Base-by-base conservation (phyloP, 2,113 vertebrate species). In the Prochilodus magdalenae region DNA sequence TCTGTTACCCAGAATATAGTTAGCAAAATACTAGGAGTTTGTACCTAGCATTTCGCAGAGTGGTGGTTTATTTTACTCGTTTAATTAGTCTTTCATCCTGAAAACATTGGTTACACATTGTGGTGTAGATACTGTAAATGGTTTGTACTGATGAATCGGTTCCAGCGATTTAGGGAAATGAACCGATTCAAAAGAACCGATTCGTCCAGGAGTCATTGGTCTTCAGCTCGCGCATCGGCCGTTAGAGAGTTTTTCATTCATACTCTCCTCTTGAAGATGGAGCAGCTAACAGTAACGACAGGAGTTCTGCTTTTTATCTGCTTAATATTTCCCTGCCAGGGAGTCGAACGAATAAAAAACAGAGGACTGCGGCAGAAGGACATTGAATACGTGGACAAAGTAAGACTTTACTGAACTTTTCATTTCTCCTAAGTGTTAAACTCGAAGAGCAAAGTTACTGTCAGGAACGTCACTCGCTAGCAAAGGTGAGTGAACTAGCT, bases 381-480 rank as follows among this genome's bases (percentile, higher is more conserved):
- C n/a, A 70, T 79, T n/a, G 90, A 89, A 11, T 86, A 88, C 66
- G 44, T 86, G 8, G 90, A 91, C 20, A 89, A 86, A 84, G 90
- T 91, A 84, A 91, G 84, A 72, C 55, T 69, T 63, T 12, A 13
- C n/a, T n/a, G n/a, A n/a, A n/a, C n/a, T n/a, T 51, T 57, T 15
- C 13, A 40, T 33, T 7, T 36, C 18, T 75, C 12, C 4, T 65
- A 5, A 22, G 40, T 22, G 24, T 62, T 69, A 30, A 24, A 26
- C 5, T 12, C 26, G 16, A n/a, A n/a, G 62, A 1, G 20, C 18
- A 67, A 30, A 18, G 62, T 67, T 67, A 22, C 49, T 36, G 18
- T 22, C 30, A 67, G 16, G 33, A 67, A 67, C 65, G 16, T 36
- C 12, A 1, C 18, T 36, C 12, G 0, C 18, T 33, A 18, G 14